Percentiles rank a stretch among this genome's conserved stretches.
Evolutionary conservation across 2,888 invertebrate genomes (phyloP).

Genomic region (Torymus tubicola): DNA sequence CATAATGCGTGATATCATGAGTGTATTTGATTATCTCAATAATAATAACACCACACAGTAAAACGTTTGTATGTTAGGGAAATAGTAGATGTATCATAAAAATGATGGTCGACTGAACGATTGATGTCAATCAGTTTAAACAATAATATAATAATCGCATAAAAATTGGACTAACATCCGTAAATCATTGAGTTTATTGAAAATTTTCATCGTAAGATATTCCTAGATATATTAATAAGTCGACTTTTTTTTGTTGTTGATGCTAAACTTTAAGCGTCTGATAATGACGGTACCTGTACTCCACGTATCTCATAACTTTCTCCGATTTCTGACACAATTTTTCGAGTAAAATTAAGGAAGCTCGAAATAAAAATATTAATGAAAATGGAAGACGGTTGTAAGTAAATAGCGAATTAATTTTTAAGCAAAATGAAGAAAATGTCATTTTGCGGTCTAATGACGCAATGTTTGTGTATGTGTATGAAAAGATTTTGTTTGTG

Average conservation of each 20-base stretch:
- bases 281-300: slow-evolving; percentile 68
- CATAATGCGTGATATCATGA: slow-evolving; percentile 63
- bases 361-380: too few relatives aligned
- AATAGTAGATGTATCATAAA: slow-evolving; percentile 67
- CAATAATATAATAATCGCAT: slow-evolving; percentile 50
- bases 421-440: slow-evolving; percentile 37
- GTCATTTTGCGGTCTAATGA: slow-evolving; percentile 45
- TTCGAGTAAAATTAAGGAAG: slow-evolving; percentile 39
- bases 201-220: slow-evolving; percentile 36
- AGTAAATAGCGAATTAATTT: slow-evolving; percentile 46
- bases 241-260: slow-evolving; percentile 63
- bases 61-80: slow-evolving; percentile 68
- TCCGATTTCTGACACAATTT: slow-evolving; percentile 59
- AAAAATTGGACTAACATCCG: slow-evolving; percentile 46
- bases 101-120: slow-evolving; percentile 60
- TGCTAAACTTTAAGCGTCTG: slow-evolving; percentile 59
- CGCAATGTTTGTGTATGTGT: slow-evolving; percentile 53
- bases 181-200: slow-evolving; percentile 44
- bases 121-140: slow-evolving; percentile 52
- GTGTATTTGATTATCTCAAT: slow-evolving; percentile 65
- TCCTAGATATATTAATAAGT: slow-evolving; percentile 61
- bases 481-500: slow-evolving; percentile 37
- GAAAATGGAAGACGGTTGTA: slow-evolving; percentile 47
- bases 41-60: slow-evolving; percentile 62
- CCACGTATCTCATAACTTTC: slow-evolving; percentile 68